Evolutionary conservation across 2,113 vertebrate genomes (phyloP).

Genomic region (cat (Felis catus)): DNA sequence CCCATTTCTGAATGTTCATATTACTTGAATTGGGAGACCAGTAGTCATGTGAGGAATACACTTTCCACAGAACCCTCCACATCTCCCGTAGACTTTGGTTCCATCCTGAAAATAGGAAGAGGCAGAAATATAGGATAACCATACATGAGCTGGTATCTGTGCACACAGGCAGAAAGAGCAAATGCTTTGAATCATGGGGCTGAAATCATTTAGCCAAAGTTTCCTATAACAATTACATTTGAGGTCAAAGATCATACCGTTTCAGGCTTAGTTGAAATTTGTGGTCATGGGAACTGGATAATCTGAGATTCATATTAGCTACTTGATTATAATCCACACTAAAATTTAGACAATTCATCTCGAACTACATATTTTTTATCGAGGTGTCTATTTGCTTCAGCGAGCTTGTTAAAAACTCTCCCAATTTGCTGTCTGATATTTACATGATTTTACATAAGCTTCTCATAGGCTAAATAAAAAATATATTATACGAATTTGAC

Average conservation of each 20-base stretch:
- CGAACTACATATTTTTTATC: not conserved
- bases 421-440: not conserved
- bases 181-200: not conserved
- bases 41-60: constrained; percentile 91
- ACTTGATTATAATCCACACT: not conserved
- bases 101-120: constrained; percentile 89
- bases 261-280: not conserved
- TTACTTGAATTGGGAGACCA: constrained; percentile 91
- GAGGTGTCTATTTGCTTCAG: not conserved
- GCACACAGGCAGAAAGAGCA: not conserved
- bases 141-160: not conserved
- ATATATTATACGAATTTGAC: not conserved
- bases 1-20: constrained; percentile 77
- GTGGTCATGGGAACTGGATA: not conserved
- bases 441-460: not conserved
- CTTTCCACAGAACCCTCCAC: constrained; percentile 97
- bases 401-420: not conserved
- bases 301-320: not conserved
- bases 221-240: not conserved
- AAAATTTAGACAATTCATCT: not conserved
- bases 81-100: constrained; percentile 95
- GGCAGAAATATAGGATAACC: constrained; percentile 34
- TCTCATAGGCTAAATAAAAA: constrained; percentile 6
- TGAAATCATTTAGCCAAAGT: not conserved
- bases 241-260: not conserved